A percentile compares a stretch with the other conserved stretches of the same genome.
Evolutionary conservation across 2,113 vertebrate species (phyloP).

Genomic region (Petroica traversi): DNA sequence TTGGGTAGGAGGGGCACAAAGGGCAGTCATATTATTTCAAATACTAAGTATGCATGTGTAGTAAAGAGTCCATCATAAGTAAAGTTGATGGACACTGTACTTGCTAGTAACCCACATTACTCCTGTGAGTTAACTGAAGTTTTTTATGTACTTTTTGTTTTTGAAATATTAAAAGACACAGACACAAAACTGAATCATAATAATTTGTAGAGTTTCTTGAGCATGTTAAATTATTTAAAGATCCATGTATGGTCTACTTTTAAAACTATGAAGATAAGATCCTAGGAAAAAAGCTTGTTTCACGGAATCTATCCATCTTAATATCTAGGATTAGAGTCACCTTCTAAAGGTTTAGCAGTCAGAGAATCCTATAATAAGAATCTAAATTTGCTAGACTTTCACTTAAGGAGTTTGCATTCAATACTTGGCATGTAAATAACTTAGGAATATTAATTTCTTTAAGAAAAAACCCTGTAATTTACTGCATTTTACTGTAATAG

Average conservation of each 20-base stretch:
- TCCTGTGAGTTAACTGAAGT: background rate
- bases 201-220: background rate
- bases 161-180: background rate
- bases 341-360: background rate
- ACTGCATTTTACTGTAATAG: background rate
- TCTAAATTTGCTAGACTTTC: background rate
- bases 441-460: background rate
- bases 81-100: constrained; percentile 14
- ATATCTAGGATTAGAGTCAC: background rate
- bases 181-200: background rate
- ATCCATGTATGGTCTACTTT: background rate
- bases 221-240: background rate
- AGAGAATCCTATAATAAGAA: background rate
- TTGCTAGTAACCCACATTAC: background rate
- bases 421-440: background rate
- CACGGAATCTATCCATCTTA: background rate
- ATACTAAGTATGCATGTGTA: constrained; percentile 18
- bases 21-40: constrained; percentile 36
- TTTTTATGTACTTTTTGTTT: background rate
- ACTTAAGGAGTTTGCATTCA: background rate
- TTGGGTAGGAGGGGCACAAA: constrained; percentile 26
- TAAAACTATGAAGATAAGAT: background rate
- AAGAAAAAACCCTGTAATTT: too few relatives aligned
- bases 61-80: constrained; percentile 12
- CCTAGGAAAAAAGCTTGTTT: background rate